These are phyloP conservation scores for Nicator chloris DNA, from an alignment of 2,113 vertebrate species.

Conservation along the genomic window DNA sequence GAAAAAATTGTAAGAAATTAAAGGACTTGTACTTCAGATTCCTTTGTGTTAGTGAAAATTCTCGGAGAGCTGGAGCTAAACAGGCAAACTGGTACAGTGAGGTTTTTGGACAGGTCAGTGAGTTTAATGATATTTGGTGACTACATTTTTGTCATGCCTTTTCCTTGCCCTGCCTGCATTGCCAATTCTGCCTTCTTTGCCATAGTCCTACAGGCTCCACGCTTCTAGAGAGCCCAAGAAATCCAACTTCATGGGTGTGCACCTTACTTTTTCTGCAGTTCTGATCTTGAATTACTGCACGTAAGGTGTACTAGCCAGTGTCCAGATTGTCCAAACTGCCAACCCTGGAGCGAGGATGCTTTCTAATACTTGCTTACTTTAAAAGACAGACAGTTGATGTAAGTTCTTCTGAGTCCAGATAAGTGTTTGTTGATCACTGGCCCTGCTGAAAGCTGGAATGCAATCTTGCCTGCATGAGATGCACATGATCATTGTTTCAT, in stretches of 20 bases:
- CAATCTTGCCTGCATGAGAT: background rate
- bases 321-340: background rate
- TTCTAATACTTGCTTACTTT: background rate
- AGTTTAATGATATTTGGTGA: background rate
- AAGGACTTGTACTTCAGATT: constrained; percentile 51
- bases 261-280: background rate
- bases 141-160: background rate
- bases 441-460: background rate
- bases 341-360: background rate
- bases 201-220: background rate
- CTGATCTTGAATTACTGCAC: background rate
- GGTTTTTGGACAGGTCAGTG: background rate
- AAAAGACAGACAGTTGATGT: background rate
- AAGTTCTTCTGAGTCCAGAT: background rate
- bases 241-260: background rate
- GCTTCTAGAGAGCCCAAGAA: background rate
- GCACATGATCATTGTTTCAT: background rate
- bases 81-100: constrained; percentile 12
- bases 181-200: background rate
- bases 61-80: constrained; percentile 38
- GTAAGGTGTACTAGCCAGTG: background rate
- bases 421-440: constrained; percentile 13
- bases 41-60: constrained; percentile 6
- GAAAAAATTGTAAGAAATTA: constrained; percentile 53
- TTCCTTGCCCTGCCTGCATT: background rate